Conservation (phyloP, 2,113 vertebrate genomes). For the Dicrurus megarhynchus region DNA sequence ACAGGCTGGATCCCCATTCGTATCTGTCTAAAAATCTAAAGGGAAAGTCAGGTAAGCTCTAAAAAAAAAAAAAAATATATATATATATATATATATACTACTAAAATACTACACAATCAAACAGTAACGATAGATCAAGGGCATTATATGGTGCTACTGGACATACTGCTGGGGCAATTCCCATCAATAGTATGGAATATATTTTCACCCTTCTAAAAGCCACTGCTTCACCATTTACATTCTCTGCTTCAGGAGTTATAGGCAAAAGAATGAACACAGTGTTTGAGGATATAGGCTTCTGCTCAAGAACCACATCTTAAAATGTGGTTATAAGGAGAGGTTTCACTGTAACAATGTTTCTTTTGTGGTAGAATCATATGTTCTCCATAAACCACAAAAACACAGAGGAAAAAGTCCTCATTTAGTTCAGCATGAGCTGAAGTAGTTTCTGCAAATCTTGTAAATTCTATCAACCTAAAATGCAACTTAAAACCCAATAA, state of each 20-base stretch:
- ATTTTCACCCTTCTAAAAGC: not conserved
- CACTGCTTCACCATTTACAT: not conserved
- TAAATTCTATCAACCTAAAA: not conserved
- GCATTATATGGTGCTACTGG: not conserved
- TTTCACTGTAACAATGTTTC: not conserved
- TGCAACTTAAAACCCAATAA: not conserved
- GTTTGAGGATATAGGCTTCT: not conserved
- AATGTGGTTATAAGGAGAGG: rapidly evolving
- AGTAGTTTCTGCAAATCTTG: not conserved
- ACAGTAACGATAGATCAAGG: not conserved
- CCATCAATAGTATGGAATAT: not conserved
- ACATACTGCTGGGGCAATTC: not conserved
- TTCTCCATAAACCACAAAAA: not conserved
- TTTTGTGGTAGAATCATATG: not conserved
- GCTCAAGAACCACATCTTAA: not conserved
- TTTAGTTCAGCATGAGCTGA: not conserved
- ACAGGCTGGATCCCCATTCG: not conserved
- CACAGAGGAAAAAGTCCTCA: not conserved
- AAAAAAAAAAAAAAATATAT: too few species aligned
- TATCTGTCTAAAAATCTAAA: not conserved
- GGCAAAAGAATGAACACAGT: not conserved
- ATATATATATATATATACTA: not conserved
- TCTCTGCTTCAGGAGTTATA: not conserved
- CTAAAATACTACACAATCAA: not conserved
- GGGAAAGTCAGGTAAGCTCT: not conserved